A percentile compares a stretch with the other conserved stretches of the same genome.
These are phyloP conservation scores for Tetraneura akinire DNA, from an alignment of 1,140 invertebrate genomes.

Conservation along the genomic window DNA sequence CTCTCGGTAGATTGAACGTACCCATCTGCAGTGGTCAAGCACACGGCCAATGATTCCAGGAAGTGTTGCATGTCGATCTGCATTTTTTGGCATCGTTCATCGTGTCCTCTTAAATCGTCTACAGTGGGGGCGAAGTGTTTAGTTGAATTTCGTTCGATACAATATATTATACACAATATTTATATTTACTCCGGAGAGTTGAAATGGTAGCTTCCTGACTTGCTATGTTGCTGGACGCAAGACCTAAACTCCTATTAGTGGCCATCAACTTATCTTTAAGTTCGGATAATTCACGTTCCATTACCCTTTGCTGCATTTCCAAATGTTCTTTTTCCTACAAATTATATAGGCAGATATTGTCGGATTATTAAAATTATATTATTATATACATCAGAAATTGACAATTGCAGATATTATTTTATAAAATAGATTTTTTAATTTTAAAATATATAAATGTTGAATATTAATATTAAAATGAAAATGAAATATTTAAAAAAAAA, in stretches of 20 bases:
- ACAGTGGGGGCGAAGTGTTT: slow-evolving; percentile 46
- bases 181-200: slow-evolving; percentile 59
- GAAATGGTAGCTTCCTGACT: slow-evolving; percentile 69
- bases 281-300: slow-evolving; percentile 69
- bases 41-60: slow-evolving; percentile 69
- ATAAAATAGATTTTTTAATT: too few species aligned
- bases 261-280: slow-evolving; percentile 68
- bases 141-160: slow-evolving; percentile 10
- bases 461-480: too few species aligned
- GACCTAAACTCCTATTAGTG: slow-evolving; percentile 66
- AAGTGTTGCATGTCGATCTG: slow-evolving; percentile 68
- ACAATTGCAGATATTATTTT: too few species aligned
- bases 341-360: too few species aligned
- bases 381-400: too few species aligned
- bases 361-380: too few species aligned
- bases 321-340: slow-evolving; percentile 70
- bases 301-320: slow-evolving; percentile 67
- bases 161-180: not conserved
- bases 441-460: too few species aligned
- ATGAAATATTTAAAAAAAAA: too few species aligned
- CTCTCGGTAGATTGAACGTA: slow-evolving; percentile 38
- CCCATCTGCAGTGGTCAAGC: slow-evolving; percentile 26
- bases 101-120: slow-evolving; percentile 71
- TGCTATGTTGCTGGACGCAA: slow-evolving; percentile 69
- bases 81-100: slow-evolving; percentile 68